A percentile compares a stretch with the other conserved stretches of the same genome.
These are phyloP conservation scores for Spilarctia lutea DNA, from an alignment of 2,888 invertebrate species.

Conservation along the genomic window DNA sequence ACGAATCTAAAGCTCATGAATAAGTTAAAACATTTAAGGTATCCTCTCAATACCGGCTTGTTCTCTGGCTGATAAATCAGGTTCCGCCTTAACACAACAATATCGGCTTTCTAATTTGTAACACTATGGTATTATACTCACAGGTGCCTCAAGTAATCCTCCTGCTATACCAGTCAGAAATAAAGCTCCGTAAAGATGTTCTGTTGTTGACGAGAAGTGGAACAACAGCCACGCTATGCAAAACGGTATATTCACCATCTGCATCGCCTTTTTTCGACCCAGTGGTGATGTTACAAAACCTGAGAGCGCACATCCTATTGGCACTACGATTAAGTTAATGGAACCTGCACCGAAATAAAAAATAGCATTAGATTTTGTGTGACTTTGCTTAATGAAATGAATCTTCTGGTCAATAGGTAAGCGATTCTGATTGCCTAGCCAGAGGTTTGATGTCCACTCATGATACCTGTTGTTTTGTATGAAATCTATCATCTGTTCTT, in stretches of 20 bases:
- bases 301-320: constrained; percentile 92
- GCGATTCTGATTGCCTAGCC: not conserved
- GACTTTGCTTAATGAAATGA: too few species aligned
- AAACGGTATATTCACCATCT: constrained; percentile 91
- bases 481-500: too few species aligned
- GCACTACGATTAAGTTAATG: constrained; percentile 92
- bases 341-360: constrained; percentile 87
- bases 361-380: not conserved
- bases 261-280: constrained; percentile 92
- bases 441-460: too few species aligned
- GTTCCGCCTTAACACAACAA: not conserved
- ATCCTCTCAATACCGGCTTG: too few species aligned
- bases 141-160: constrained; percentile 93
- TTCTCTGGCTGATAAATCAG: not conserved
- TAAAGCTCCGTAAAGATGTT: constrained; percentile 90
- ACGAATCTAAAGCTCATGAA: not conserved
- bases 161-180: constrained; percentile 91
- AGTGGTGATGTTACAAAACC: constrained; percentile 90
- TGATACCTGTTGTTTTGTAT: too few species aligned
- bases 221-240: constrained; percentile 91
- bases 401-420: not conserved
- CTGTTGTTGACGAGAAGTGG: constrained; percentile 87
- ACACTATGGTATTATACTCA: constrained; percentile 71
- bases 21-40: too few species aligned
- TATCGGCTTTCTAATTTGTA: not conserved